phyloP scores from a whole-genome alignment of 2,888 invertebrate genomes.

The Hanleya hanleyi region DNA sequence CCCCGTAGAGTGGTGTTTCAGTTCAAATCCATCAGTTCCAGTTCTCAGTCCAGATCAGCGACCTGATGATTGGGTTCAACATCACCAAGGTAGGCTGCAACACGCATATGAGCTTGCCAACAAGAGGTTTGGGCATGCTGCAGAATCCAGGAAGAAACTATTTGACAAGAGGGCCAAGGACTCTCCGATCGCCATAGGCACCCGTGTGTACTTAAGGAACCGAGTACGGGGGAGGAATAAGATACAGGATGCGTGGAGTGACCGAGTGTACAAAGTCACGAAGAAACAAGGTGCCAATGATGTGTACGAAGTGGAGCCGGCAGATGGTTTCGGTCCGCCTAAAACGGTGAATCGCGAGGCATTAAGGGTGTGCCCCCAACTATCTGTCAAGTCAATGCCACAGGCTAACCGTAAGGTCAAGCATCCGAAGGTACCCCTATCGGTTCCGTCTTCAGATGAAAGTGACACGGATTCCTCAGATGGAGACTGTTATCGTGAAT shows the following conservation, averaged over 20 bases:
- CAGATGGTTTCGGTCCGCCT: neutral
- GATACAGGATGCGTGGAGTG: conserved; percentile 3
- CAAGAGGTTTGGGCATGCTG: neutral
- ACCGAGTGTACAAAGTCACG: neutral
- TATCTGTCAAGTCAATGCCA: no score
- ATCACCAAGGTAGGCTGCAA: neutral
- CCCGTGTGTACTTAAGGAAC: neutral
- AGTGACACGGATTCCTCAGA: no score
- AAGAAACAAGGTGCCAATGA: neutral
- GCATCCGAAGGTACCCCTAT: no score
- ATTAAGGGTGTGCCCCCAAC: neutral
- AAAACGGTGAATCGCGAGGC: neutral
- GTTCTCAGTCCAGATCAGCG: neutral
- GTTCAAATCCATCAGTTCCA: neutral
- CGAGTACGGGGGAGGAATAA: neutral
- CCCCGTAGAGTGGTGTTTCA: neutral
- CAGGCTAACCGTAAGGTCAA: no score
- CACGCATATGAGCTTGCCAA: neutral
- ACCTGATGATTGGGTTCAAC: neutral
- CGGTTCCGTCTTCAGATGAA: no score
- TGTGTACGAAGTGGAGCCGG: neutral
- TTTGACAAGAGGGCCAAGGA: neutral
- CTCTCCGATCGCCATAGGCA: neutral
- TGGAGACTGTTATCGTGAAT: no score
- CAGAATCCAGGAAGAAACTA: neutral